Percentiles rank a stretch among this genome's conserved stretches.
Evolutionary conservation across 2,888 invertebrate genomes (phyloP).

Genomic region (Stictocephala bisonia): DNA sequence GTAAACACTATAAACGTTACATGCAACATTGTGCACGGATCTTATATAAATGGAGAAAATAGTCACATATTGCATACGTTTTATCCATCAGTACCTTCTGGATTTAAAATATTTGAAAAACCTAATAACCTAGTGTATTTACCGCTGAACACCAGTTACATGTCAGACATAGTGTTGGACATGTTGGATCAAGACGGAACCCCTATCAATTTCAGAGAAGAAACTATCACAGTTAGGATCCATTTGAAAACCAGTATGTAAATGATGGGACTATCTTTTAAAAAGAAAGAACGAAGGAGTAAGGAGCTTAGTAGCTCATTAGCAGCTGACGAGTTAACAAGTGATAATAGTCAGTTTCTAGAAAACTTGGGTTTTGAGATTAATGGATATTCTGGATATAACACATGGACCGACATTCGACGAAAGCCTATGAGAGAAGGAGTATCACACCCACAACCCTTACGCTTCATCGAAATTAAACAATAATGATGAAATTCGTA

Average conservation of each 20-base stretch:
- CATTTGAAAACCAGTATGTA: not conserved
- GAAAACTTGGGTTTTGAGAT: not conserved
- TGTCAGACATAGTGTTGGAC: too few species aligned
- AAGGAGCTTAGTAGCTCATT: not conserved
- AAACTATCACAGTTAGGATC: not conserved
- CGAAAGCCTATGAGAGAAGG: conserved; percentile 25
- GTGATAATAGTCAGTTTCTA: not conserved
- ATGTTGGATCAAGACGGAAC: not conserved
- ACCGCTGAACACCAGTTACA: too few species aligned
- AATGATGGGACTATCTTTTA: not conserved
- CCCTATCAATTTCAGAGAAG: not conserved
- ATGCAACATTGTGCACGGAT: conserved; percentile 27
- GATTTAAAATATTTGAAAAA: not conserved
- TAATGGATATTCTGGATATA: conserved; percentile 36
- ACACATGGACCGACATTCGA: conserved; percentile 31
- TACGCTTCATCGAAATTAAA: conserved; percentile 56
- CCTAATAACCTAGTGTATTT: not conserved
- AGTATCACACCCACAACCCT: conserved; percentile 58
- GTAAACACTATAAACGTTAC: conserved; percentile 9
- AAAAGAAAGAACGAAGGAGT: not conserved
- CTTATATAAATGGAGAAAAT: conserved; percentile 28
- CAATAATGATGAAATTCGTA: conserved; percentile 61
- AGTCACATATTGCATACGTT: conserved; percentile 1
- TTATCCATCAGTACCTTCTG: not conserved
- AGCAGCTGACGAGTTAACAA: conserved; percentile 8